Percentiles rank a stretch among this genome's conserved stretches.
Evolutionary conservation across 2,888 invertebrate species (phyloP).

Genomic region (Pyralis farinalis): DNA sequence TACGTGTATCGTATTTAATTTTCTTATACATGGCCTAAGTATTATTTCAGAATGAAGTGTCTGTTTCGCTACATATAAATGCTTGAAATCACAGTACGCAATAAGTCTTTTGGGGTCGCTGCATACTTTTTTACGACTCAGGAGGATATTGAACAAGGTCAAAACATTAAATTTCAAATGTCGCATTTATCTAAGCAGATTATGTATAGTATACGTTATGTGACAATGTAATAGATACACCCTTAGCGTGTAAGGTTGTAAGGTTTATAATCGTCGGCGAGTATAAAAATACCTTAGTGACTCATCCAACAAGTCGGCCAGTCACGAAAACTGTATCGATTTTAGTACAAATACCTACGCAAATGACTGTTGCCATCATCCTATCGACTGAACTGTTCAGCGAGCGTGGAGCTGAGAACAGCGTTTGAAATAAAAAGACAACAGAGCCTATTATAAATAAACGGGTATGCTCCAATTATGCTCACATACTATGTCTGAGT

Average conservation of each 20-base stretch:
- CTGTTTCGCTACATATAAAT: neutral
- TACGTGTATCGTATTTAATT: conserved; percentile 19
- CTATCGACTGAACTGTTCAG: conserved; percentile 6
- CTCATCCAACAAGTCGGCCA: conserved; percentile 44
- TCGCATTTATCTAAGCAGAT: conserved; percentile 43
- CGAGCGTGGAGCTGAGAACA: neutral
- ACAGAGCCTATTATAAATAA: neutral
- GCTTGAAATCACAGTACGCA: conserved; percentile 10
- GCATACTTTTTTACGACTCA: conserved; percentile 35
- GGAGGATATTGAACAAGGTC: conserved; percentile 44
- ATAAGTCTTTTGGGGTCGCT: conserved; percentile 33
- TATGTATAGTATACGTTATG: conserved; percentile 33
- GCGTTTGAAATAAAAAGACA: neutral
- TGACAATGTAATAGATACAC: conserved; percentile 28
- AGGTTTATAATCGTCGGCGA: conserved; percentile 36
- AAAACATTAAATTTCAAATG: conserved; percentile 40
- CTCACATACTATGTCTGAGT: neutral
- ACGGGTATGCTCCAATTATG: neutral
- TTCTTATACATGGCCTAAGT: conserved; percentile 40
- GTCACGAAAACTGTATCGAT: conserved; percentile 60
- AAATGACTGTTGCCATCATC: conserved; percentile 26
- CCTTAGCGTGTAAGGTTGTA: conserved; percentile 27
- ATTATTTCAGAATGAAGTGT: conserved; percentile 1
- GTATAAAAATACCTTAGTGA: conserved; percentile 39
- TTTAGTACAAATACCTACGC: conserved; percentile 39